phyloP scores from a whole-genome alignment of 1,140 invertebrate species.

The Caenorhabditis remanei region DNA sequence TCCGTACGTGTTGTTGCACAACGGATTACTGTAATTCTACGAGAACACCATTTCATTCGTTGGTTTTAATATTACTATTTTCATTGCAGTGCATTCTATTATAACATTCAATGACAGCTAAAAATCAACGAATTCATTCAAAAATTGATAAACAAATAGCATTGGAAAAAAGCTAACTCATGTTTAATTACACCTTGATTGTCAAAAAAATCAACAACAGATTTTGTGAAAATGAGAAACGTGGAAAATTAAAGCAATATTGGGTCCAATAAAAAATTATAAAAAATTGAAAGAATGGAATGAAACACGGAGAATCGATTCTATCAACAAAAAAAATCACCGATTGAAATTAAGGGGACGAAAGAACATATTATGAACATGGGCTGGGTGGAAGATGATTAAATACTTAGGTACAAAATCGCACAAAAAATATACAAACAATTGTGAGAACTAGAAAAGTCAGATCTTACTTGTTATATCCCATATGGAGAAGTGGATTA shows the following conservation, averaged over 20 bases:
- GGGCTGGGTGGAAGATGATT: neutral
- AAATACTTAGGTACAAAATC: neutral
- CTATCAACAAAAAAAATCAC: constrained; percentile 39
- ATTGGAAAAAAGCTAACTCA: neutral
- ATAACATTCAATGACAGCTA: neutral
- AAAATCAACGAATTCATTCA: neutral
- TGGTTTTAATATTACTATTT: neutral
- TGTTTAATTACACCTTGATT: neutral
- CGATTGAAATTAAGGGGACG: neutral
- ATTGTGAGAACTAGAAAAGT: neutral
- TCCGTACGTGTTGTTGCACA: constrained; percentile 27
- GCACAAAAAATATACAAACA: constrained; percentile 35
- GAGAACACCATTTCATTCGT: neutral
- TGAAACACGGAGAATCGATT: neutral
- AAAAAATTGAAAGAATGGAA: neutral
- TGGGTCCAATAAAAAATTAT: constrained; percentile 4
- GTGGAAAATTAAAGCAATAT: constrained; percentile 24
- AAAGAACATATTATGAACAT: constrained; percentile 6
- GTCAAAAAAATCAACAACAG: neutral
- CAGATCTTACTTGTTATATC: constrained; percentile 65
- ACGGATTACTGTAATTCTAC: constrained; percentile 30
- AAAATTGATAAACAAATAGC: neutral
- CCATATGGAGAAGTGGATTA: constrained; percentile 69
- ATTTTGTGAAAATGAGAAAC: neutral
- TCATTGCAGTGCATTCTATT: neutral